Evolutionary conservation across 2,888 invertebrate genomes (phyloP).

Genomic region (Patella caerulea): DNA sequence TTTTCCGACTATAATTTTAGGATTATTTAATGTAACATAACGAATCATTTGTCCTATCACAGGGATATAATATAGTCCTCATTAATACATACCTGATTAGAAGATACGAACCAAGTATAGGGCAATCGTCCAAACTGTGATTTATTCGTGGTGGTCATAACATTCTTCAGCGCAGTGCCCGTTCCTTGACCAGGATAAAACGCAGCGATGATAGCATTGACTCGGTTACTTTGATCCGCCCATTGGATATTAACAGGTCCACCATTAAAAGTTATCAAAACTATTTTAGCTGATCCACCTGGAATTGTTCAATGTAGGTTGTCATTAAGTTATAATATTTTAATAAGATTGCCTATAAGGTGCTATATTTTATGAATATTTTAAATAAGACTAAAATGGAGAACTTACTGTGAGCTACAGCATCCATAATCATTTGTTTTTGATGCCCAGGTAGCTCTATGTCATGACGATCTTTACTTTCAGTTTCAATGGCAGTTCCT

Average conservation of each 20-base stretch:
- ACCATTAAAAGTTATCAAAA: conserved; percentile 63
- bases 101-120: conserved; percentile 57
- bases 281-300: conserved; percentile 21
- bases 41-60: too few species aligned
- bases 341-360: too few species aligned
- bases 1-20: too few species aligned
- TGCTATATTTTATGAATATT: too few species aligned
- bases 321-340: too few species aligned
- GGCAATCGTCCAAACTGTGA: conserved; percentile 58
- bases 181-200: conserved; percentile 67
- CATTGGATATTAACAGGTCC: conserved; percentile 66
- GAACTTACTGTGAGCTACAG: conserved; percentile 35
- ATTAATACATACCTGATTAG: neutral
- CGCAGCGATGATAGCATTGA: conserved; percentile 54
- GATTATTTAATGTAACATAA: too few species aligned
- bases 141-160: conserved; percentile 43
- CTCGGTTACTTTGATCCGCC: conserved; percentile 45
- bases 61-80: too few species aligned
- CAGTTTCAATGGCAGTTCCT: conserved; percentile 46
- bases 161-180: conserved; percentile 59
- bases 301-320: neutral
- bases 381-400: too few species aligned
- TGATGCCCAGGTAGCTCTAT: conserved; percentile 62
- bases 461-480: conserved; percentile 55
- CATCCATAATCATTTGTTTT: conserved; percentile 54